Evolutionary conservation across 2,888 invertebrate genomes (phyloP).

Genomic region (Aphidoletes aphidimyza): DNA sequence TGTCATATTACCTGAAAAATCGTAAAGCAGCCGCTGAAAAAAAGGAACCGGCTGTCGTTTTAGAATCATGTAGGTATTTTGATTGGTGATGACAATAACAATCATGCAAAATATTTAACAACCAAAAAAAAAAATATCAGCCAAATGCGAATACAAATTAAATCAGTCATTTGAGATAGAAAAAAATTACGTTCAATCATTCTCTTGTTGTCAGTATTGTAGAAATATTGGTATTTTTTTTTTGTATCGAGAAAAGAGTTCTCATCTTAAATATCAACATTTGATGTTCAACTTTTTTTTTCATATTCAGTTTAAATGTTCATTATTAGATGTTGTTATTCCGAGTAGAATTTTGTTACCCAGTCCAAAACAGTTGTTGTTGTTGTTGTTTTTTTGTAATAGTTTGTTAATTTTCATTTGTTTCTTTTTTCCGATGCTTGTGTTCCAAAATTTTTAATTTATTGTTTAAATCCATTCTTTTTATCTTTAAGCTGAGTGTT

Average conservation of each 20-base stretch:
- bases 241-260: no score
- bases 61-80: constrained; percentile 44
- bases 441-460: constrained; percentile 46
- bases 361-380: background rate
- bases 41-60: constrained; percentile 23
- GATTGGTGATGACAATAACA: background rate
- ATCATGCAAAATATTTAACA: constrained; percentile 1
- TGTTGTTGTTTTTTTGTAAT: background rate
- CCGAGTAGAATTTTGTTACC: background rate
- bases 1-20: constrained; percentile 88
- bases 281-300: no score
- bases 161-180: no score
- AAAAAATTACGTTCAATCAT: no score
- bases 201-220: no score
- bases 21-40: constrained; percentile 70
- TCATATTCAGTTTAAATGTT: no score
- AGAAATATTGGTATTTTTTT: no score
- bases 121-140: no score
- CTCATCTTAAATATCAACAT: no score
- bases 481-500: constrained; percentile 54
- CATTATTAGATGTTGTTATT: background rate
- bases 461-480: constrained; percentile 54
- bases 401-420: no score
- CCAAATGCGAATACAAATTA: no score
- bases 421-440: constrained; percentile 30